Conservation (phyloP, 2,113 vertebrate species). For the Ptilonorhynchus violaceus region DNA sequence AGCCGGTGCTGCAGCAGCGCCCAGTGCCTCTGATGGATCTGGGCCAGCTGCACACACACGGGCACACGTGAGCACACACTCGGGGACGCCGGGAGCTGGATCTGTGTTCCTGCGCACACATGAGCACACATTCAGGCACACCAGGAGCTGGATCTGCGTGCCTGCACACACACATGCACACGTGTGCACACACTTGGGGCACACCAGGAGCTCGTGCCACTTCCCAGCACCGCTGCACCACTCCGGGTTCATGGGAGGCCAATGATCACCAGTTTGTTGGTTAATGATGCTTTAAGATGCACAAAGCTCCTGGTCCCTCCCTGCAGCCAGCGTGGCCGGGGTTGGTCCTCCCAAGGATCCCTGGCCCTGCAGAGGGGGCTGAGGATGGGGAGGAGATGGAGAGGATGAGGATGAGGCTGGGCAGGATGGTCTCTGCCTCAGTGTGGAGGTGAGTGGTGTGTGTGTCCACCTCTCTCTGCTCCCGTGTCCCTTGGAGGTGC, state of each 20-base stretch:
- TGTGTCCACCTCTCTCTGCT: neutral
- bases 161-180: neutral
- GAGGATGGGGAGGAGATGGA: neutral
- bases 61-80: neutral
- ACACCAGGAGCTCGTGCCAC: rapidly evolving
- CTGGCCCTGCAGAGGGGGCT: rapidly evolving
- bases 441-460: neutral
- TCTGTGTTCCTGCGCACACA: too few species aligned
- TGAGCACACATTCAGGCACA: too few species aligned
- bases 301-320: neutral
- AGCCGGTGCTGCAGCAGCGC: neutral
- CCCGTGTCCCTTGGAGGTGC: rapidly evolving
- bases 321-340: neutral
- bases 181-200: neutral
- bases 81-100: neutral
- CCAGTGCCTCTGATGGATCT: neutral
- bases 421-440: neutral
- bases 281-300: neutral
- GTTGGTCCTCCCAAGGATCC: neutral
- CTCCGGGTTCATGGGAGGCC: neutral
- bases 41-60: neutral
- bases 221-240: rapidly evolving
- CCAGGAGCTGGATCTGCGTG: neutral
- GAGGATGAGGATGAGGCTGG: neutral
- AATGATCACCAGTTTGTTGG: rapidly evolving